These are phyloP conservation scores for Macrophya alboannulata DNA, from an alignment of 2,888 invertebrate genomes.

Conservation along the genomic window DNA sequence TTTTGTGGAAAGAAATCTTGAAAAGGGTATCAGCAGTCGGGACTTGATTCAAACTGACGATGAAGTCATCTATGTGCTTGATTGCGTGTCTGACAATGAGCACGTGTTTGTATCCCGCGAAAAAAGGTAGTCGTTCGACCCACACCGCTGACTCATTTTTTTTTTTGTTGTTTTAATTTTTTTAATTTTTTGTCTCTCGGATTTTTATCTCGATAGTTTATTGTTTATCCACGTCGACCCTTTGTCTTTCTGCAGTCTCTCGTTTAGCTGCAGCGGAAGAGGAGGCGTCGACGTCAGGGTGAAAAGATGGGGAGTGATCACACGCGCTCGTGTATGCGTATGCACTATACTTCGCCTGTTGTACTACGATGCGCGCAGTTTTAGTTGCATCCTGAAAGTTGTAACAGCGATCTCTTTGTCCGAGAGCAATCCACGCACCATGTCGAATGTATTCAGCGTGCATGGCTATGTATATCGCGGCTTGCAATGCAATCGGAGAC, in stretches of 20 bases:
- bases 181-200: background rate
- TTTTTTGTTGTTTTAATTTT: no score
- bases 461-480: background rate
- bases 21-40: background rate
- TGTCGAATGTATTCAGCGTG: conserved; percentile 17
- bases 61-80: conserved; percentile 7
- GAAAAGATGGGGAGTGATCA: conserved; percentile 28
- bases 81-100: background rate
- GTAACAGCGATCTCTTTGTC: conserved; percentile 36
- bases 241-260: conserved; percentile 16
- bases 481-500: conserved; percentile 32
- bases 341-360: conserved; percentile 9
- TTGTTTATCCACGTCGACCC: conserved; percentile 33
- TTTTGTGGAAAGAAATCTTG: background rate
- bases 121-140: background rate
- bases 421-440: background rate
- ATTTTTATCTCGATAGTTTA: conserved; percentile 43
- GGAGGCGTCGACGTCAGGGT: conserved; percentile 29
- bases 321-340: background rate
- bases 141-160: background rate
- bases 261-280: conserved; percentile 37
- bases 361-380: background rate
- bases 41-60: background rate
- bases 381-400: conserved; percentile 29
- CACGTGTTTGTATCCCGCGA: background rate